phyloP scores from a whole-genome alignment of 2,113 vertebrate species.

The Gallinago paraguaiae region DNA sequence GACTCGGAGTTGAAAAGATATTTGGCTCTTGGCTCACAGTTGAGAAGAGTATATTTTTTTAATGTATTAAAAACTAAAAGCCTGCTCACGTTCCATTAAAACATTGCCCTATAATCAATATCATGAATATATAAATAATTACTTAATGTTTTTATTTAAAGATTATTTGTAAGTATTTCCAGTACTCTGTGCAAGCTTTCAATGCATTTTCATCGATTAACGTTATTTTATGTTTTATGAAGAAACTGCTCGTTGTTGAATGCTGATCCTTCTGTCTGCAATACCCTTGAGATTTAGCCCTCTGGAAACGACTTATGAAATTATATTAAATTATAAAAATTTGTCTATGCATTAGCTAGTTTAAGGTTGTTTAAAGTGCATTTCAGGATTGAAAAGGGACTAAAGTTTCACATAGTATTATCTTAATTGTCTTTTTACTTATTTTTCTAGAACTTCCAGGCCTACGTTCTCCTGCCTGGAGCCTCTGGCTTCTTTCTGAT shows the following conservation, averaged over 20 bases:
- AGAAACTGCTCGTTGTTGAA: background rate
- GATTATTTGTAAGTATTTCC: background rate
- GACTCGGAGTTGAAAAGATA: background rate
- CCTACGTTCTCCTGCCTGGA: background rate
- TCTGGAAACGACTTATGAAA: background rate
- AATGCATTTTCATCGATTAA: background rate
- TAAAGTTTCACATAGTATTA: background rate
- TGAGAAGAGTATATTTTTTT: background rate
- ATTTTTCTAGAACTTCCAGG: background rate
- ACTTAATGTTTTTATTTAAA: background rate
- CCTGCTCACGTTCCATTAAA: background rate
- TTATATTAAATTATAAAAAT: background rate
- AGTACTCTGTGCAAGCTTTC: background rate
- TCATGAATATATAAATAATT: background rate
- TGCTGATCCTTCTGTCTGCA: background rate
- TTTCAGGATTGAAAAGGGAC: background rate
- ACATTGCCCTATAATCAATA: background rate
- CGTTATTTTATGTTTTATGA: background rate
- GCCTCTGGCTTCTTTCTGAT: background rate
- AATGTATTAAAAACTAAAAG: background rate
- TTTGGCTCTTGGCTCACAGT: background rate
- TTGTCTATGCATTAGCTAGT: background rate
- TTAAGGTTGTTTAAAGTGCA: background rate
- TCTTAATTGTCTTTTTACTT: background rate
- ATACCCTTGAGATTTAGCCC: background rate